Evolutionary conservation across 2,888 invertebrate species (phyloP), one percentile per base, ranked within the genome.

Genomic region (Linhomoeus sp.): DNA sequence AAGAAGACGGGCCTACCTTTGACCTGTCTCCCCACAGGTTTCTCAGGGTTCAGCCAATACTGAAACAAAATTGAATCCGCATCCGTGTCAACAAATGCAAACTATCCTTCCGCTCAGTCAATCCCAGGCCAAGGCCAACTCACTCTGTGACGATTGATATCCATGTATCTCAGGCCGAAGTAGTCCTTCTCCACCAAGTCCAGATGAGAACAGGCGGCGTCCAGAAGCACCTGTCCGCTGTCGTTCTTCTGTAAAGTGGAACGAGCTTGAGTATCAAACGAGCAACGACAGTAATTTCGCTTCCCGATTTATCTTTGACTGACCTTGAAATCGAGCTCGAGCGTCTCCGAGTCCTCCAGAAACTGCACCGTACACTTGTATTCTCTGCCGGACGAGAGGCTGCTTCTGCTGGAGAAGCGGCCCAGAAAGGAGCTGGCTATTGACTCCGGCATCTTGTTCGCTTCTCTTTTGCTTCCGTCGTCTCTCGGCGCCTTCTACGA

Each of bases 1-100:
- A 12, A 29, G 7, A 9, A 29, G 7, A 12, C 5, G 7, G 5
- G 19, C 57, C 67, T 70, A 82, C 85, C 81, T 79, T 83, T 85
- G 35, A 86, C 80, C 76, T 87, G 86, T 67, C 86, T 87, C 56
- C 80, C 70, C 66, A 86, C 80, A 56, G 82, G 77, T 71, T 86
- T 85, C 50, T 81, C 81, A 67, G 84, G 73, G 70, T 88, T 87
- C 63, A 88, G 70, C 88, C 88, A 88, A 70, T 86, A 86, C 87
- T 87, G 72, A 60, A 77, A 77, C 64, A 48, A 26, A 39, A 40
- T 40, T 3, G 29, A 19, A 45, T n/a, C n/a, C n/a, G n/a, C 17
- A 35, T 9, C 35, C 35, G 9, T 35, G n/a, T n/a, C n/a, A n/a
- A n/a, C n/a, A n/a, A n/a, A n/a, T n/a, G n/a, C n/a, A n/a, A n/a